phyloP scores from a whole-genome alignment of 1,140 invertebrate genomes.

The Globodera rostochiensis region DNA sequence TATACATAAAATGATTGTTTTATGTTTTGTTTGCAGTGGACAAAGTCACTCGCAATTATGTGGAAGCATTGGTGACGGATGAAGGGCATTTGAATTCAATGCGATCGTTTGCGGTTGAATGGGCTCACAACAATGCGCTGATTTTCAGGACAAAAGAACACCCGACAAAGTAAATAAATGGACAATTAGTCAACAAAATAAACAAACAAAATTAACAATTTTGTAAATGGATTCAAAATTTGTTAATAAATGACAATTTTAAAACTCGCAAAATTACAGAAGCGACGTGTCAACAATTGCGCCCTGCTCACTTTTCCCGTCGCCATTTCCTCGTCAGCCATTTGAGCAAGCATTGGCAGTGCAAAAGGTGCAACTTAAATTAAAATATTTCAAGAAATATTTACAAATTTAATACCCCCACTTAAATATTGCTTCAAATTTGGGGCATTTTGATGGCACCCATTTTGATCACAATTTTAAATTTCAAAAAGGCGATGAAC shows the following conservation, averaged over 20 bases:
- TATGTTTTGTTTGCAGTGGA: background rate
- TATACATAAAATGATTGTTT: no score
- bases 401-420: no score
- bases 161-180: background rate
- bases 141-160: conserved; percentile 2
- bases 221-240: background rate
- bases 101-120: background rate
- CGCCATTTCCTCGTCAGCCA: background rate
- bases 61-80: background rate
- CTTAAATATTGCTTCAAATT: no score
- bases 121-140: conserved; percentile 3
- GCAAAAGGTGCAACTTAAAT: background rate
- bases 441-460: no score
- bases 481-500: background rate
- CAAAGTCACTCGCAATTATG: background rate
- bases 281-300: background rate
- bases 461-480: no score
- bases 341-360: background rate
- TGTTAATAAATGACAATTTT: no score
- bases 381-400: no score
- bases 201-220: background rate
- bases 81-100: background rate
- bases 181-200: background rate
- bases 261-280: background rate
- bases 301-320: background rate